Base-by-base conservation (phyloP, 1,140 invertebrate species). In the Lethrus apterus region DNA sequence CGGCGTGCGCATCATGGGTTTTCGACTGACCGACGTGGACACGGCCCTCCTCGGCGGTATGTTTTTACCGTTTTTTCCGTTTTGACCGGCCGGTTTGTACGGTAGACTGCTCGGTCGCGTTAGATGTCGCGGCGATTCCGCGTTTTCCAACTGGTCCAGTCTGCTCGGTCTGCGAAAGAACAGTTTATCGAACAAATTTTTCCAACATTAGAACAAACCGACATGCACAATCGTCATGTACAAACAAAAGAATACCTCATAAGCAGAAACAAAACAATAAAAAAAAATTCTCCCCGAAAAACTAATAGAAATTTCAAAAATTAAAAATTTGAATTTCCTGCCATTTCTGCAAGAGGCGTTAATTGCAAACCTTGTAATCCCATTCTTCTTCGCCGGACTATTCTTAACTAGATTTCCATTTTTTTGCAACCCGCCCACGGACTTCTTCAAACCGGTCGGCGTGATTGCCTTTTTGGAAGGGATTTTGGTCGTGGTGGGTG, bases 51-150 rank as follows among this genome's bases (percentile, higher is more conserved):
- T 70, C 2, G 74, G 74, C 4, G 69, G 70, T 8, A 74, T 74
- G 2, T 75, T 61, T 50, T 70, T 71, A 23, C 69, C 68, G 5
- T 68, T 67, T 50, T 70, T 70, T 4, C 57, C 55, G 26, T 64
- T 54, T 24, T 74, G 70, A 7, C 68, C 62, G 4, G 64, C 60
- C 36, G 75, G 68, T 30, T 78, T 77, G 57, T 81, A 81, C 4
- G 80, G 80, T 53, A 83, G 62, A 45, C 78, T 80, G 47, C 77
- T 75, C 1, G 79, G 79, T 51, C 80, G 59, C 13, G 70, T 54
- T 36, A 69, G 62, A 42, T 70, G 67, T 10, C 69, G 64, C 2
- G 63, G 59, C 19, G 65, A 58, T 29, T 63, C 56, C 40, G 55
- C 48, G 7, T 67, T 65, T 15, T 64, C 62, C 45, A 63, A 48